Base-by-base conservation (phyloP, 1,140 invertebrate genomes). In the Muscidifurax raptorellus region DNA sequence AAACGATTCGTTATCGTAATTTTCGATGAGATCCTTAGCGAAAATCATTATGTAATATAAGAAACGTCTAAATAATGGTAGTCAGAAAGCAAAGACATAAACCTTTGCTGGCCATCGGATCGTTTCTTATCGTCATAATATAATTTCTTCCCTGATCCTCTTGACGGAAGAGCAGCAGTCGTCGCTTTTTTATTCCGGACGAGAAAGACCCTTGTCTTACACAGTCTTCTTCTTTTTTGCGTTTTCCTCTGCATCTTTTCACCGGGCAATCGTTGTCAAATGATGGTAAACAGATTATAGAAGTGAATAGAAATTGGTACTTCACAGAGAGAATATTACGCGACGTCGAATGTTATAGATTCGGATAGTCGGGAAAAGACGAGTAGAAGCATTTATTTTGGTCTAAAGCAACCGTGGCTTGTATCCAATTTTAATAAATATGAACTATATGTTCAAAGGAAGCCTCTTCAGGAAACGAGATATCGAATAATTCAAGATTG, bases 341-440 rank as follows among this genome's bases (percentile, higher is more conserved):
- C 36, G 36, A 40, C 36, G 36, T 40, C 36, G 0, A 36, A 36
- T 36, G 9, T 36, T 6, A 59, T 0, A 47, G 13, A 47, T 13
- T 47, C 3, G 10, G 12, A 47, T 9, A 47, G 2, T 12, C 9
- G n/a, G 22, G 25, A n/a, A 66, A 66, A 25, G 25, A 66, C 22
- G 25, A n/a, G 22, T 66, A 1, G 64, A 66, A 6, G 10, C 44
- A 12, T 47, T 10, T 18, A 47, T 12, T 59, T 59, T 18, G 52
- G 3, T 69, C 13, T 69, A 27, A 69, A 32, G 28, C 2, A 36
- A 2, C 1, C 9, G 36, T 27, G 36, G 72, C n/a, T 36, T 36
- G n/a, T n/a, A 30, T 36, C 32, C 72, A 40, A 75, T 75, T 75
- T 75, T 47, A 44, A 75, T 75, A 75, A 75, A 75, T 75, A 75